phyloP scores from a whole-genome alignment of 2,113 vertebrate species.

The Prunella fulvescens region DNA sequence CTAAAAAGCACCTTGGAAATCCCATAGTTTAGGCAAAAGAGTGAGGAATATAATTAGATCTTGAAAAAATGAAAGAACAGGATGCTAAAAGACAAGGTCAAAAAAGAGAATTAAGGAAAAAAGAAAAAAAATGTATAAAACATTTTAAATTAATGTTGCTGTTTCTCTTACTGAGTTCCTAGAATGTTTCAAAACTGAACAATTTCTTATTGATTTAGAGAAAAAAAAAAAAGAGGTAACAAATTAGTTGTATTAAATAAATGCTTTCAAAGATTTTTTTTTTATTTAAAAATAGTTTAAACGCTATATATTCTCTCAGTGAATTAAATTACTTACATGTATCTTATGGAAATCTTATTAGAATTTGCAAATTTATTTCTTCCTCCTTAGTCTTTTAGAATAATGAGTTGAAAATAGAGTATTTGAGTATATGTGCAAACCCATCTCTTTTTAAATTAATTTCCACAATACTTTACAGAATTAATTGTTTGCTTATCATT shows the following conservation, averaged over 20 bases:
- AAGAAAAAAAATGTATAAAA: background rate
- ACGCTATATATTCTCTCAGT: accelerated
- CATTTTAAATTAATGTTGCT: background rate
- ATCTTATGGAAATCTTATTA: background rate
- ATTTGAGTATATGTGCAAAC: background rate
- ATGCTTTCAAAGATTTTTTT: background rate
- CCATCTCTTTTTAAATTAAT: background rate
- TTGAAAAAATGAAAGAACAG: background rate
- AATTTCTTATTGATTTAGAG: background rate
- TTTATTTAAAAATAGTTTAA: background rate
- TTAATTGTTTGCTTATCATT: background rate
- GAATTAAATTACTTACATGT: background rate
- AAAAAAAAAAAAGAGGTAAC: background rate
- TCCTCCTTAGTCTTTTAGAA: background rate
- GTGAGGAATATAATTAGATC: background rate
- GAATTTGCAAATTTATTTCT: background rate
- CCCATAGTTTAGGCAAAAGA: background rate
- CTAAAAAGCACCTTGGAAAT: background rate
- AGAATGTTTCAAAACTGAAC: background rate
- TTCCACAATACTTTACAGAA: background rate
- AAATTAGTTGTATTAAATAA: background rate
- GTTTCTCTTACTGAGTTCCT: background rate
- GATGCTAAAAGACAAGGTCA: background rate
- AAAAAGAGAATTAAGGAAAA: background rate
- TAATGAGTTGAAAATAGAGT: background rate